Evolutionary conservation across 2,888 invertebrate species (phyloP), one percentile per base, ranked within the genome.

Genomic region (Oligia fasciuncula): DNA sequence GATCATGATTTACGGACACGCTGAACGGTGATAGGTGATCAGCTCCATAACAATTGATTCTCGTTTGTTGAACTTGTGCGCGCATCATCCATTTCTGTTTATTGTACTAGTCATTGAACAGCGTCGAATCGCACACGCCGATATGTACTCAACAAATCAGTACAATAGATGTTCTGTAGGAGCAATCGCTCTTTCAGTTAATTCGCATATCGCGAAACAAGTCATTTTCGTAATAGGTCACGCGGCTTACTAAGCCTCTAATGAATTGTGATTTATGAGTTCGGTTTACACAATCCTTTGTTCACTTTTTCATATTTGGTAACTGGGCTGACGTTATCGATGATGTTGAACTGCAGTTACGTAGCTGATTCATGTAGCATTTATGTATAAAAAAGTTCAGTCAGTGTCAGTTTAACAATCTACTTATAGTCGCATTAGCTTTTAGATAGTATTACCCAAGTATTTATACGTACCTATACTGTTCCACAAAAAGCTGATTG

Each of bases 1-100:
- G 95, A 95, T 95, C 96, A 96, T 96, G 96, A 96, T 96, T 96
- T 95, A 96, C 95, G 95, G 93, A 95, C 93, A 93, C 94, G 94
- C 91, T 93, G 93, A 91, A 92, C 94, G 95, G 93, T 95, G 95
- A 96, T 95, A 94, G 95, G 93, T 95, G 94, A 95, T 95, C 95
- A 91, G 91, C 87, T 90, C 91, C 89, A 87, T 92, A 94, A 95
- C 95, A 94, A 95, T 95, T 95, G 95, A 94, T 94, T 94, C 93
- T 94, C 93, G 94, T 94, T 95, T 94, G 92, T 94, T 93, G 90
- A 94, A 92, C 93, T 92, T 91, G 89, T 81, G 87, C 88, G 88
- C 90, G 89, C 88, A 74, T 81, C 84, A 81, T 83, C 81, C 78
- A 74, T 86, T 85, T 84, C 79, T 85, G 84, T 86, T 82, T 85